phyloP scores from a whole-genome alignment of 2,113 vertebrate genomes.

The Sinocyclocheilus anshuiensis region DNA sequence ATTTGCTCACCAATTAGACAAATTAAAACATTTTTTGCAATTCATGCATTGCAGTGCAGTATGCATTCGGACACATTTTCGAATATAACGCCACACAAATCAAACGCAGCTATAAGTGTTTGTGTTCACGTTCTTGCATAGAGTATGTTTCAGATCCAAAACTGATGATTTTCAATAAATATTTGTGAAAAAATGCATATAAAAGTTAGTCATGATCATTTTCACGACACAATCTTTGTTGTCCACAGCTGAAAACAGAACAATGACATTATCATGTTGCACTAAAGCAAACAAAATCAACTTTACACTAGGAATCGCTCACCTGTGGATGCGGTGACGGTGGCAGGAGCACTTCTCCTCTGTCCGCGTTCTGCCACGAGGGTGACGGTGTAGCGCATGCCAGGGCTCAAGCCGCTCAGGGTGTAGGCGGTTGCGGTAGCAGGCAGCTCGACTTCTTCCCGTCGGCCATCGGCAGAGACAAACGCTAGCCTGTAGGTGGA shows the following conservation, averaged over 20 bases:
- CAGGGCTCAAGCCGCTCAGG: constrained; percentile 77
- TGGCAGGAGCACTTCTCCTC: constrained; percentile 80
- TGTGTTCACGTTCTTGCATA: neutral
- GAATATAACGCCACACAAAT: neutral
- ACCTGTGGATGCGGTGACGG: constrained; percentile 81
- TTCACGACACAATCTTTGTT: neutral
- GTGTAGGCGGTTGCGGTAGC: constrained; percentile 72
- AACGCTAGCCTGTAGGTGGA: constrained; percentile 81
- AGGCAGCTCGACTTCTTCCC: constrained; percentile 75
- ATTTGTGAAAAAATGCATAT: neutral
- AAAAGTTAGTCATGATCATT: neutral
- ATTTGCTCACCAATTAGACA: neutral
- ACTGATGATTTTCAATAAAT: neutral
- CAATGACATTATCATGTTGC: neutral
- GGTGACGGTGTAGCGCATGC: constrained; percentile 78
- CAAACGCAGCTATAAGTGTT: neutral
- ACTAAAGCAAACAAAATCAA: neutral
- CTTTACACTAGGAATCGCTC: constrained; percentile 58
- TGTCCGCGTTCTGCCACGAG: constrained; percentile 84
- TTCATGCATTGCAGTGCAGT: neutral
- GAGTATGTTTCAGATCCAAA: neutral
- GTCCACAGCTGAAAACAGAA: constrained; percentile 10
- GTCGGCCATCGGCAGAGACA: constrained; percentile 61
- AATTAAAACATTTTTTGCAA: neutral
- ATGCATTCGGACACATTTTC: neutral